Evolutionary conservation across 1,140 invertebrate genomes (phyloP), one percentile per base, ranked within the genome.

Genomic region (Sitobion miscanthi): DNA sequence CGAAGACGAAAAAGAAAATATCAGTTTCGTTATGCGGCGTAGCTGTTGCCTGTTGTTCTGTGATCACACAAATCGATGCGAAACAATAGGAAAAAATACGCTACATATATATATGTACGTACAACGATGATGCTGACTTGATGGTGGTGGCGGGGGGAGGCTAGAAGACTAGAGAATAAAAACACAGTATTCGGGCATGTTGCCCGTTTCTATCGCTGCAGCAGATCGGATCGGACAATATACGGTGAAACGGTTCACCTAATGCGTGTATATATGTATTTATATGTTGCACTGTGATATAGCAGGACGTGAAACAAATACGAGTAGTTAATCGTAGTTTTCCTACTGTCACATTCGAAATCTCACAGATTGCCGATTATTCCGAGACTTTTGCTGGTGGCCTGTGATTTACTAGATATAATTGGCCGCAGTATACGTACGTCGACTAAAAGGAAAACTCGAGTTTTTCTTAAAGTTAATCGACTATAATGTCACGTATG

Each of bases 201-300:
- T 90, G 89, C 54, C 89, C 89, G 54, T 62, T 90, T 57, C 38
- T 17, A 35, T 25, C 38, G 1, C 6, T 23, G n/a, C 54, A 62
- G 88, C 35, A 90, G 89, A 90, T 90, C 54, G 89, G 54, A 90
- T 90, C 54, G 9, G 57, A 90, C 23, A 54, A 90, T 90, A 90
- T 45, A 23, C 23, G 52, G 52, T 35, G 52, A 90, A 90, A 90
- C 23, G 35, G 38, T 20, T 38, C 35, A 7, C 25, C 86, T 87
- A 49, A 87, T 49, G 86, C 47, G 77, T 83, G 8, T 62, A 8
- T 30, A 21, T 54, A 54, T 54, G 20, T 4, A 57, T 57, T 42
- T 42, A 69, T 30, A 69, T 30, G 30, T 69, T 30, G 0, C 25
- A 69, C 25, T n/a, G 1, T 1, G 77, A 83, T 35, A 23, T 9